Evolutionary conservation across 2,113 vertebrate genomes (phyloP).

Genomic region (Psilopsiagon aymara): DNA sequence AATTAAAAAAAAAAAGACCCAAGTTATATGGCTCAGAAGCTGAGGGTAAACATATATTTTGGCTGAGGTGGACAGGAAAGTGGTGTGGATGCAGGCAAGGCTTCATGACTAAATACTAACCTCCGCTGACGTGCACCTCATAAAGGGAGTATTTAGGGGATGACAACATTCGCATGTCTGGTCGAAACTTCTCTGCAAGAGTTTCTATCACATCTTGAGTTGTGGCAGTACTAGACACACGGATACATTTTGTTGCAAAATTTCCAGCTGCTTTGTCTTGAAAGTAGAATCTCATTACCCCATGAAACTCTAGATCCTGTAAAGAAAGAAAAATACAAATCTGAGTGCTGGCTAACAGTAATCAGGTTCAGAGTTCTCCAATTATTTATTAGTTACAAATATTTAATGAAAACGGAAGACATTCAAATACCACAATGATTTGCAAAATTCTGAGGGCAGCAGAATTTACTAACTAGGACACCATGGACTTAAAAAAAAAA

Average conservation of each 20-base stretch:
- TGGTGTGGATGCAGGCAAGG: not conserved
- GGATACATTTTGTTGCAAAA: conserved; percentile 97
- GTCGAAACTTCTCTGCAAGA: conserved; percentile 96
- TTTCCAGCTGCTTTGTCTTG: conserved; percentile 98
- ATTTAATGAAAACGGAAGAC: not conserved
- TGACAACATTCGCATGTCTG: conserved; percentile 98
- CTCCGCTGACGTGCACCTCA: conserved; percentile 97
- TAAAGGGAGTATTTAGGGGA: conserved; percentile 96
- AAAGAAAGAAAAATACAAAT: conserved; percentile 29
- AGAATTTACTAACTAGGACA: not conserved
- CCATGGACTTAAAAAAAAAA: not conserved
- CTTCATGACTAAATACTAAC: conserved; percentile 77
- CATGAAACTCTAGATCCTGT: conserved; percentile 97
- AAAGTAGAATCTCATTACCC: conserved; percentile 99
- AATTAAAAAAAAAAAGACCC: rapidly evolving
- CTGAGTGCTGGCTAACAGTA: not conserved
- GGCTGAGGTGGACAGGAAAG: not conserved
- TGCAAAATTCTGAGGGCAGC: not conserved
- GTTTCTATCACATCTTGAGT: conserved; percentile 99
- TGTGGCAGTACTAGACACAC: conserved; percentile 96
- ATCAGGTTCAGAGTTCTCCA: not conserved
- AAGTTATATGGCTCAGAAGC: not conserved
- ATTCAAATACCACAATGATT: not conserved
- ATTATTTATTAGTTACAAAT: not conserved
- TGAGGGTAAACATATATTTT: not conserved